Base-by-base conservation (phyloP, 2,797 vertebrate species). In the Spea hammondii region DNA sequence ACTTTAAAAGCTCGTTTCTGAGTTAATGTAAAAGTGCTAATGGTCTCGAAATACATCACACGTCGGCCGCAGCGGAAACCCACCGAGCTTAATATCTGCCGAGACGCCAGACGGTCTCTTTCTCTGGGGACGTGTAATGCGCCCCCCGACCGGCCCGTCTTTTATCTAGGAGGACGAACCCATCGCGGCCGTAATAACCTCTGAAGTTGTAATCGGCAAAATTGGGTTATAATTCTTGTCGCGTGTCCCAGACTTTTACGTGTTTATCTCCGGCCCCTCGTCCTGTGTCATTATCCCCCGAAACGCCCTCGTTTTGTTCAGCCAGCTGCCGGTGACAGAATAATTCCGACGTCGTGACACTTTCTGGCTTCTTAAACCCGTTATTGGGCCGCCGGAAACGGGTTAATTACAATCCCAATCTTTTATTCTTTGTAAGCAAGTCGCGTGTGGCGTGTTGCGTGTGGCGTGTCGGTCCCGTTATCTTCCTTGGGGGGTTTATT, bases 201-300 rank as follows among this genome's bases (percentile, higher is more conserved):
- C 83, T 85, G 87, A 90, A 90, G 89, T 90, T 91, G 92, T 95
- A 94, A 95, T 94, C 92, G 94, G 90, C 92, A 90, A 94, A 95
- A 95, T 93, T 91, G 93, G 89, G 83, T 91, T 86, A 89, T 93
- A 90, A 92, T 91, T 94, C 91, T 89, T 86, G 77, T 90, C 86
- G 88, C 85, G 84, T 82, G 76, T 87, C 85, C 86, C 81, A 88
- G 80, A 82, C 83, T 89, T 86, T 88, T 72, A 47, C 67, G 7
- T 50, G 6, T 57, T 57, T 12, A 57, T 6, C 10, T 51, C 51
- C 53, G 2, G 45, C 10, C 74, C 44, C n/a, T 45, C 17, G 7
- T 1, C 49, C 46, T 17, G 48, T 47, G 46, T 60, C n/a, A 1
- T 77, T 79, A 69, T 85, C 82, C 85, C 14, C 77, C 64, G 67